phyloP scores from a whole-genome alignment of 1,140 invertebrate genomes.

The Cherax destructor region DNA sequence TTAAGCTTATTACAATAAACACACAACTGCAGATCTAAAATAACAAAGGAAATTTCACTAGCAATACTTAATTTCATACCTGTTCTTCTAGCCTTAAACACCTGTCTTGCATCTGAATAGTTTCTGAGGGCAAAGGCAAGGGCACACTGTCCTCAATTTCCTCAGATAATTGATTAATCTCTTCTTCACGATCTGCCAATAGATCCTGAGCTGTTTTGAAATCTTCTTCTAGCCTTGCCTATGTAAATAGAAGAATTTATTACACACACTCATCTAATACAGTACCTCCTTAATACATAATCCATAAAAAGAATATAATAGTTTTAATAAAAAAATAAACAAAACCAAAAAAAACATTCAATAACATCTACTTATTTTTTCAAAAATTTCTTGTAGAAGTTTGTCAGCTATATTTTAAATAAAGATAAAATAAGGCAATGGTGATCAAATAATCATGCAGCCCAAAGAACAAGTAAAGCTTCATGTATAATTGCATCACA shows the following conservation, averaged over 20 bases:
- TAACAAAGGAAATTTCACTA: too few species aligned
- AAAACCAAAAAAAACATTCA: not conserved
- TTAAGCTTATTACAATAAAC: too few species aligned
- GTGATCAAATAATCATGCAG: too few species aligned
- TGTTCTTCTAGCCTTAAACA: slow-evolving; percentile 29
- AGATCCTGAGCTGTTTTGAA: slow-evolving; percentile 42
- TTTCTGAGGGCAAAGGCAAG: slow-evolving; percentile 17
- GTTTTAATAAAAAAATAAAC: not conserved
- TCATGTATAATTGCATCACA: too few species aligned
- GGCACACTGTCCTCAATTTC: slow-evolving; percentile 45
- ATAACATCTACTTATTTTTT: too few species aligned
- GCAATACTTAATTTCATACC: not conserved
- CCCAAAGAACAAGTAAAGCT: too few species aligned
- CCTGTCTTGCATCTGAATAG: slow-evolving; percentile 14
- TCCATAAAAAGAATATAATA: not conserved
- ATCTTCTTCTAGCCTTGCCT: slow-evolving; percentile 53
- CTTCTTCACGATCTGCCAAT: slow-evolving; percentile 47
- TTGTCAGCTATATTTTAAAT: too few species aligned
- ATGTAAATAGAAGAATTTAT: not conserved
- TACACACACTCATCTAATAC: not conserved
- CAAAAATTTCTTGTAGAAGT: too few species aligned
- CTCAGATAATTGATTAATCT: slow-evolving; percentile 30
- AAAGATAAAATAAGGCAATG: too few species aligned
- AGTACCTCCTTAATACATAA: not conserved
- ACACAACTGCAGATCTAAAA: too few species aligned